Evolutionary conservation across 2,888 invertebrate genomes (phyloP), one percentile per base, ranked within the genome.

Genomic region (Eulithis prunata): DNA sequence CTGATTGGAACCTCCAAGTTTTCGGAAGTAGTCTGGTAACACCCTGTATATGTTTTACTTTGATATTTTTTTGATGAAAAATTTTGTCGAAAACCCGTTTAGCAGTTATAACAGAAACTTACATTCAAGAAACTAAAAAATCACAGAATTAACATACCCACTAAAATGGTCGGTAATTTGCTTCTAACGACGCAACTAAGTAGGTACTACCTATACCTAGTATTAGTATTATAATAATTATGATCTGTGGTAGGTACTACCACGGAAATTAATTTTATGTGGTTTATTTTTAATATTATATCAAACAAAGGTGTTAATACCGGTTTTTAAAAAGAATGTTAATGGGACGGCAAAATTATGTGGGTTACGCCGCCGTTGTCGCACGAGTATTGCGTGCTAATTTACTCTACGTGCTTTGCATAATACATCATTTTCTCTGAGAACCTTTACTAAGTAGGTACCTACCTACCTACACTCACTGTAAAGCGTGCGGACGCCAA

Each of bases 251-350:
- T 38, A 3, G 6, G n/a, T n/a, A n/a, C n/a, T n/a, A 21, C 10
- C 21, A 14, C 21, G 11, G 49, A 49, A 49, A 49, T 49, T 21
- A 21, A 21, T 49, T 49, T 49, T 10, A 45, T 21, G 21, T 21
- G 13, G 10, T 49, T 21, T 10, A n/a, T 53, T 36, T 32, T 53
- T 53, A 62, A 64, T 46, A 13, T 5, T 55, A 52, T 49, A 64
- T 51, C 68, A 70, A 58, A 58, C 56, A 43, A 59, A 57, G 36
- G 52, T 74, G 71, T 73, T 71, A 71, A 73, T 75, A 81, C 81
- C 72, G 76, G 80, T 81, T 82, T 78, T 76, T 75, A 69, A 63
- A 80, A 84, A 83, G 70, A 85, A 83, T 84, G 79, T 80, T 81
- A 83, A 84, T 82, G 76, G 78, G 74, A 69, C 75, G 72, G 66